Evolutionary conservation across 1,140 invertebrate genomes (phyloP), one percentile per base, ranked within the genome.

Genomic region (Physella acuta): DNA sequence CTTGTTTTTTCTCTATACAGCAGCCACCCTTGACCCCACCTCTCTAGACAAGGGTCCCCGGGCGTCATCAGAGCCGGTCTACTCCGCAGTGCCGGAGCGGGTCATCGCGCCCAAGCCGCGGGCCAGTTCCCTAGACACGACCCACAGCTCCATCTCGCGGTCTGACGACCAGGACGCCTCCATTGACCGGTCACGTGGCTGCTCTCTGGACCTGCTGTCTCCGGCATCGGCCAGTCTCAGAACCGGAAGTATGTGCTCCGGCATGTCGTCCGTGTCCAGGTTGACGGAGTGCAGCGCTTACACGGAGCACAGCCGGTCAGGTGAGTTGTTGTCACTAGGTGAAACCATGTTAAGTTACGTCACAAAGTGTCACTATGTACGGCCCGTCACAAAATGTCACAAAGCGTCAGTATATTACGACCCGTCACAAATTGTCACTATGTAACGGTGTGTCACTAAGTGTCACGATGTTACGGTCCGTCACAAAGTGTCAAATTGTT

Each of bases 181-280:
- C 28, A 56, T 67, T 39, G 51, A 20, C 53, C 36, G 64, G n/a
- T 56, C 39, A 39, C 1, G 64, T 2, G 44, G 62, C 2, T 20
- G n/a, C 20, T 66, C 63, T 20, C 31, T 66, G 3, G 64, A 67
- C 24, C 64, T 56, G 24, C 34, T 67, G 17, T 67, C 64, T 26
- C 64, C 64, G 30, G 24, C 53, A 3, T 67, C 64, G 3, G 64
- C 64, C 33, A 67, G 64, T 30, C 11, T 56, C 64, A 24, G 64
- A 31, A 52, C 49, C 11, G 64, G 64, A 20, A 67, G 64, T 30
- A 56, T 67, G 53, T 67, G 64, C n/a, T 67, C 64, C 3, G 64
- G 64, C 11, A 28, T 67, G 8, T 67, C 64, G 5, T 11, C 31
- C 20, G 3, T 67, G 33, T 67, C 64, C 24, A 67, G 36, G 24